A percentile compares a stretch with the other conserved stretches of the same genome.
phyloP scores from a whole-genome alignment of 2,797 vertebrate species.

The Melanotaenia parkinsoni region DNA sequence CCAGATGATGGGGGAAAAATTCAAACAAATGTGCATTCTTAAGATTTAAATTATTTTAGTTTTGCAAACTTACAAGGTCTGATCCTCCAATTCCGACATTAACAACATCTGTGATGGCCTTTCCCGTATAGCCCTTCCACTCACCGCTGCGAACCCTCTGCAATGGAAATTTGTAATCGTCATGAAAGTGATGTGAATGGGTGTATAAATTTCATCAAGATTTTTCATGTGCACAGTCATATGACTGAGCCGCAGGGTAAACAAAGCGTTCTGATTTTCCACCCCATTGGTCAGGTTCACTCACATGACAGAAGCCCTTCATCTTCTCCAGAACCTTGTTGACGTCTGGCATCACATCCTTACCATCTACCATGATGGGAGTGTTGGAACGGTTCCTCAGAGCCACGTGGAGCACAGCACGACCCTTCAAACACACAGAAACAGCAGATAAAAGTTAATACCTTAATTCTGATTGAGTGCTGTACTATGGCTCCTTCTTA shows the following conservation, averaged over 20 bases:
- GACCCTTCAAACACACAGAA: constrained; percentile 79
- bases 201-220: not conserved
- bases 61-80: constrained; percentile 87
- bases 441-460: constrained; percentile 4
- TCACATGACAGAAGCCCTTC: constrained; percentile 94
- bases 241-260: not conserved
- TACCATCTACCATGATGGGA: constrained; percentile 89
- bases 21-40: not conserved
- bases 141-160: constrained; percentile 93
- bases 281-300: constrained; percentile 27
- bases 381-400: constrained; percentile 93
- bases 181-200: not conserved
- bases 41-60: not conserved
- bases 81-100: constrained; percentile 97
- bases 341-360: constrained; percentile 95
- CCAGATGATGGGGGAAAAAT: not conserved
- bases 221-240: not conserved
- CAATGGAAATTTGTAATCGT: not conserved
- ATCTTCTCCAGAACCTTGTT: constrained; percentile 97
- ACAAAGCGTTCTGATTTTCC: not conserved
- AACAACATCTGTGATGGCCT: constrained; percentile 94
- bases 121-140: constrained; percentile 96
- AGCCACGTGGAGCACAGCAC: constrained; percentile 95
- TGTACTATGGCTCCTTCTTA: not conserved
- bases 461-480: not conserved